Evolutionary conservation across 2,797 vertebrate genomes (phyloP).

Genomic region (Psittacula echo): DNA sequence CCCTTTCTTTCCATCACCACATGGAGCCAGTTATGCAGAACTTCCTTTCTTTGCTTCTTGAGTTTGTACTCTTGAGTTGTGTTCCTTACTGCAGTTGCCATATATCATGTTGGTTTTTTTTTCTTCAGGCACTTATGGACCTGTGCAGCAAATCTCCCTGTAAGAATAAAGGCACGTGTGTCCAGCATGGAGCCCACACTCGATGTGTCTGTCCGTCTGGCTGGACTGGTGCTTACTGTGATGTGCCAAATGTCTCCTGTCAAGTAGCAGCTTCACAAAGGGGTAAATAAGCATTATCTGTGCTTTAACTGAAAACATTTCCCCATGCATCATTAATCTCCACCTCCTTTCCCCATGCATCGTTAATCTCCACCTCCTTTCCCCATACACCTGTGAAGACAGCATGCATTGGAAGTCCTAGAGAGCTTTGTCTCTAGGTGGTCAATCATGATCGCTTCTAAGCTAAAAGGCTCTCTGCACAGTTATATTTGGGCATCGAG

Average conservation of each 20-base stretch:
- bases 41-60: background rate
- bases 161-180: constrained; percentile 87
- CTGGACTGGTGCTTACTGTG: constrained; percentile 92
- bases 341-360: background rate
- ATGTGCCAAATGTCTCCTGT: constrained; percentile 89
- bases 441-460: background rate
- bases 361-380: background rate
- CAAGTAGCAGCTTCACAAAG: constrained; percentile 80
- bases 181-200: constrained; percentile 85
- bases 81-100: background rate
- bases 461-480: background rate
- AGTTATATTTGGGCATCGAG: background rate
- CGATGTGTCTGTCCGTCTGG: constrained; percentile 83
- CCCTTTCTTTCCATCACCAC: background rate
- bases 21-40: background rate
- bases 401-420: background rate
- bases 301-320: background rate
- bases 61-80: background rate
- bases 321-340: background rate
- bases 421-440: background rate
- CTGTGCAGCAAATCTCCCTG: constrained; percentile 88
- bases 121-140: constrained; percentile 83
- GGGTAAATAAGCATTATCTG: constrained; percentile 75
- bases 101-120: background rate
- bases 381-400: background rate